Percentiles rank a stretch among this genome's conserved stretches.
Evolutionary conservation across 2,888 invertebrate genomes (phyloP).

Genomic region (Chorisops tibialis): DNA sequence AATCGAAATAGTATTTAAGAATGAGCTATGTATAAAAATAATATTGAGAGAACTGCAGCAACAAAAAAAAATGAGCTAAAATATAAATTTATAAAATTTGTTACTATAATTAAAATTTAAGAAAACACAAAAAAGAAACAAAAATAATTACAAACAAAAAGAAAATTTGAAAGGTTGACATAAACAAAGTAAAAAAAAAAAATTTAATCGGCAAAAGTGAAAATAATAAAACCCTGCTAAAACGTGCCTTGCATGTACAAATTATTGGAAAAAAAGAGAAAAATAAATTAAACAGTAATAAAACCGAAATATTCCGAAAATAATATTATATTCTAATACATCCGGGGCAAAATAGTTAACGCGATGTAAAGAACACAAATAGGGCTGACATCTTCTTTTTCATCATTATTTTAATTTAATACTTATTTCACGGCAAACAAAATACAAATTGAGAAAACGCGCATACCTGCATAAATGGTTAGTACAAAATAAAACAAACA

Average conservation of each 20-base stretch:
- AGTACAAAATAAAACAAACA: background rate
- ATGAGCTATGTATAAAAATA: no score
- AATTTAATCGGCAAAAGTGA: background rate
- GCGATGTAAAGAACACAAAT: background rate
- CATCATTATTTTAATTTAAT: no score
- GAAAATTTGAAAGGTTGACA: background rate
- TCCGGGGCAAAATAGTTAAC: background rate
- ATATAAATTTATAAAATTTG: no score
- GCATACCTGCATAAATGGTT: no score
- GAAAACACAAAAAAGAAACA: background rate
- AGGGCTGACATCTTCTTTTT: background rate
- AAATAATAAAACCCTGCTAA: constrained; percentile 4
- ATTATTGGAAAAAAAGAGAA: constrained; percentile 8
- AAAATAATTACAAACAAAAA: background rate
- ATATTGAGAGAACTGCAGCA: no score
- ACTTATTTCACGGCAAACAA: no score
- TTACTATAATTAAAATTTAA: no score
- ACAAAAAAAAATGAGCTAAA: no score
- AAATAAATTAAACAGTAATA: constrained; percentile 4
- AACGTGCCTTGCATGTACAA: constrained; percentile 34
- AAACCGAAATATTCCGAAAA: background rate
- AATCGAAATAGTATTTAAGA: no score
- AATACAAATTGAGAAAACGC: no score
- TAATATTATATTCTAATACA: background rate
- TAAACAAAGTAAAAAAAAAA: background rate